phyloP scores from a whole-genome alignment of 1,140 invertebrate genomes.

The Drosophila lini region DNA sequence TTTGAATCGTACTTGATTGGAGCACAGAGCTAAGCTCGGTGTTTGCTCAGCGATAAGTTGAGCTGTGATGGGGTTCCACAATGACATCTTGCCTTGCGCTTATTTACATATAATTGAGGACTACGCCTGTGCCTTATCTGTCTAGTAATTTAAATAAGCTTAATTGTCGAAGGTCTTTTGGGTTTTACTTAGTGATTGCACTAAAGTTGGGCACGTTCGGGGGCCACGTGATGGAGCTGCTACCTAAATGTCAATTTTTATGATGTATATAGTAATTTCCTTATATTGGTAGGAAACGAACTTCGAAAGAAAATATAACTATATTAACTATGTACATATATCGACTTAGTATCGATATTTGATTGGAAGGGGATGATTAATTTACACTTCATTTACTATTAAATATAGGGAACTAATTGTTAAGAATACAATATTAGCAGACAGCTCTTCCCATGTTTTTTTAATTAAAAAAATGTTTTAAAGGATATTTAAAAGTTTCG shows the following conservation, averaged over 20 bases:
- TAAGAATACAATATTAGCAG: no score
- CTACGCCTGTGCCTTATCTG: constrained; percentile 17
- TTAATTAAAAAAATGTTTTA: no score
- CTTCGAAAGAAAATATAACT: no score
- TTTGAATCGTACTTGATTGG: constrained; percentile 36
- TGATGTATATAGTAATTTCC: background rate
- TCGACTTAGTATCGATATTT: no score
- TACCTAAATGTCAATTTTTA: background rate
- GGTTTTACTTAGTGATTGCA: constrained; percentile 5
- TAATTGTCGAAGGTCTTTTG: constrained; percentile 33
- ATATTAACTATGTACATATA: no score
- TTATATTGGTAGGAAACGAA: background rate
- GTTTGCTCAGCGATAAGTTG: constrained; percentile 30
- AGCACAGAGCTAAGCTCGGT: constrained; percentile 20
- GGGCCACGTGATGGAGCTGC: constrained; percentile 10
- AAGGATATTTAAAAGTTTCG: no score
- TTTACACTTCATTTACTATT: no score
- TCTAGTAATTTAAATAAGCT: constrained; percentile 43
- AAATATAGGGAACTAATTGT: no score
- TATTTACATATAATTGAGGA: constrained; percentile 40
- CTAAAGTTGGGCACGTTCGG: constrained; percentile 4
- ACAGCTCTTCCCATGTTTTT: no score
- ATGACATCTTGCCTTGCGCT: constrained; percentile 33
- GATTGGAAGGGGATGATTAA: no score
- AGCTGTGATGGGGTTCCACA: constrained; percentile 26